These are phyloP conservation scores for Hofmannophila pseudospretella DNA, from an alignment of 2,888 invertebrate genomes.

Conservation along the genomic window DNA sequence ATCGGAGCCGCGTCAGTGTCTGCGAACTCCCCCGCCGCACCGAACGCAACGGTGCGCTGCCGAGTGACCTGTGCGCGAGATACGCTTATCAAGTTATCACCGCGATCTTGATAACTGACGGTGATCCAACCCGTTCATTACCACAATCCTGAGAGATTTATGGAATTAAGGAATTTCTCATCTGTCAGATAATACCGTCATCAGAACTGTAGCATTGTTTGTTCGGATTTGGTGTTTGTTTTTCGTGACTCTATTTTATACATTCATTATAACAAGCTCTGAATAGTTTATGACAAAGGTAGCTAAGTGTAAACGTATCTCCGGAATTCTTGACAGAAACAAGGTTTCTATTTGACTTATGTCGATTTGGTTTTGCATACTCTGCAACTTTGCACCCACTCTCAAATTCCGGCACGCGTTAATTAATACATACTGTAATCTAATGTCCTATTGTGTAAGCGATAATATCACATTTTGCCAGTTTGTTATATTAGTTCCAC, in stretches of 20 bases:
- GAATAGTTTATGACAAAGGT: not conserved
- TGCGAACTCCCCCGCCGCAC: conserved; percentile 39
- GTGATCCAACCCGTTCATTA: conserved; percentile 5
- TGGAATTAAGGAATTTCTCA: not conserved
- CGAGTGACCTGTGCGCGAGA: conserved; percentile 19
- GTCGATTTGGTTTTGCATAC: no score
- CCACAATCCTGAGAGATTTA: no score
- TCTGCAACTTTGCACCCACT: not conserved
- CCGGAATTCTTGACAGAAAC: conserved; percentile 32
- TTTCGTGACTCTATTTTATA: conserved; percentile 7
- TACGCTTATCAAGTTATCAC: conserved; percentile 38
- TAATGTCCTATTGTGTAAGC: not conserved
- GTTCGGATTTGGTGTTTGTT: conserved; percentile 13
- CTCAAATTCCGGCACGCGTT: not conserved
- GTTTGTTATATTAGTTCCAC: conserved; percentile 16
- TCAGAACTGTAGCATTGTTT: conserved; percentile 1
- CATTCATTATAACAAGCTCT: not conserved
- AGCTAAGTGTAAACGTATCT: no score
- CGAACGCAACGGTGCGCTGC: conserved; percentile 23
- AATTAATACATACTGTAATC: no score
- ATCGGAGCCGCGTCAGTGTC: conserved; percentile 49
- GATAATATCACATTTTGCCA: conserved; percentile 25
- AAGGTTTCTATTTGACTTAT: conserved; percentile 14
- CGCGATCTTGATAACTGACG: conserved; percentile 34
- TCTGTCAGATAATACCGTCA: not conserved